A percentile compares a stretch with the other conserved stretches of the same genome.
phyloP scores from a whole-genome alignment of 2,888 invertebrate genomes.

The Cartodere bifasciata region DNA sequence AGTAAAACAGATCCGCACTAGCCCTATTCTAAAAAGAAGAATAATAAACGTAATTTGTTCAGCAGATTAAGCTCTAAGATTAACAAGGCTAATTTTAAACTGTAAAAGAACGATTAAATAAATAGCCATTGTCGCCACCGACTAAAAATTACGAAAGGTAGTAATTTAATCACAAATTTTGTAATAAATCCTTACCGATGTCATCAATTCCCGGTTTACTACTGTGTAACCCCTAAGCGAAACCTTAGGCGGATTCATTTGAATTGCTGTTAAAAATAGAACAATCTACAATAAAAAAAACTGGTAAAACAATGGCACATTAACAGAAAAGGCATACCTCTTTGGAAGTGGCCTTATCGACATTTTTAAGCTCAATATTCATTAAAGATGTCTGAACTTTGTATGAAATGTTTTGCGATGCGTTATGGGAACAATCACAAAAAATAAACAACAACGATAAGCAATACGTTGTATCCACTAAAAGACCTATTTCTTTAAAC shows the following conservation, averaged over 20 bases:
- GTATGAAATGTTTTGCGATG: conserved; percentile 49
- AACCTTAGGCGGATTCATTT: conserved; percentile 58
- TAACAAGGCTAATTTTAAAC: conserved; percentile 44
- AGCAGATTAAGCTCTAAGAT: conserved; percentile 16
- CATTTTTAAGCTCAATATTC: conserved; percentile 42
- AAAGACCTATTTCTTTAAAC: conserved; percentile 53
- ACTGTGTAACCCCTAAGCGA: conserved; percentile 52
- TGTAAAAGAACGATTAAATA: conserved; percentile 53
- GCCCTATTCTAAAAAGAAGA: too few species aligned
- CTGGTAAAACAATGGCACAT: conserved; percentile 1
- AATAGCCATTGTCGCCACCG: conserved; percentile 49
- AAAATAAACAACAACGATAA: conserved; percentile 47
- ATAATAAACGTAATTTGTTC: too few species aligned
- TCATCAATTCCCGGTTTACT: conserved; percentile 50
- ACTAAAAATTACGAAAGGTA: conserved; percentile 36
- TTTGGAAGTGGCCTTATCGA: conserved; percentile 46
- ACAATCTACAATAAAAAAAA: conserved; percentile 40
- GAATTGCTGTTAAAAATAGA: conserved; percentile 53
- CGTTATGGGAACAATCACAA: conserved; percentile 54
- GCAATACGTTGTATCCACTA: conserved; percentile 51
- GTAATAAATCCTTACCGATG: conserved; percentile 45
- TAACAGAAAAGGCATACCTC: conserved; percentile 36
- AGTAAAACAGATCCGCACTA: too few species aligned
- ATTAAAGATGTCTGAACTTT: conserved; percentile 49
- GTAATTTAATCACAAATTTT: conserved; percentile 6